phyloP scores from a whole-genome alignment of 1,140 invertebrate genomes.

The Trichoplusia ni region DNA sequence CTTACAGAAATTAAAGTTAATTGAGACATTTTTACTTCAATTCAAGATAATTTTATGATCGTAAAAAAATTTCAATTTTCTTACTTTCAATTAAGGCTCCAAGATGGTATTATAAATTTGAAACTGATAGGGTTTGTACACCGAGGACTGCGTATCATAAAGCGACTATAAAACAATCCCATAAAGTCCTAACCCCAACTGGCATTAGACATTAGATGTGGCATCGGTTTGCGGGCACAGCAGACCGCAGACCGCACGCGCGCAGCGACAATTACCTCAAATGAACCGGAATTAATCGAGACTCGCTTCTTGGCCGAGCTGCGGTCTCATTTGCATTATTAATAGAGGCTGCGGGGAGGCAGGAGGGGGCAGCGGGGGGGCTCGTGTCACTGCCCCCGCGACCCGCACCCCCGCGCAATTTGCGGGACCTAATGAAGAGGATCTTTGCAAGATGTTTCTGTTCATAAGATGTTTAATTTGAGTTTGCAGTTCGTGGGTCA shows the following conservation, averaged over 20 bases:
- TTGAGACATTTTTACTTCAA: neutral
- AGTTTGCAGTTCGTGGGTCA: constrained; percentile 75
- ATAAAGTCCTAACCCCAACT: constrained; percentile 43
- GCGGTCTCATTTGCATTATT: constrained; percentile 81
- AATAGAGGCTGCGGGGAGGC: constrained; percentile 68
- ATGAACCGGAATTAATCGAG: constrained; percentile 81
- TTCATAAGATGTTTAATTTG: constrained; percentile 80
- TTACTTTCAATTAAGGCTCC: neutral
- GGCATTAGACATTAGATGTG: constrained; percentile 48
- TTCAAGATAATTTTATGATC: neutral
- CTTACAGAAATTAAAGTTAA: constrained; percentile 15
- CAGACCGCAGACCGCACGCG: constrained; percentile 67
- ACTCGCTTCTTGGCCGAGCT: constrained; percentile 78
- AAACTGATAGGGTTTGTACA: neutral
- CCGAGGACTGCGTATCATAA: neutral
- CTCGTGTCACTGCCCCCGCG: constrained; percentile 57
- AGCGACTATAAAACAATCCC: constrained; percentile 34
- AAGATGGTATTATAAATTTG: too few relatives aligned
- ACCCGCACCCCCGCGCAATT: constrained; percentile 58
- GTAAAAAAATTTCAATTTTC: neutral
- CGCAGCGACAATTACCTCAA: constrained; percentile 80
- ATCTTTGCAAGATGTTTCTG: constrained; percentile 77
- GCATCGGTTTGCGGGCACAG: constrained; percentile 33
- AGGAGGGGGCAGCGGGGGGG: constrained; percentile 14
- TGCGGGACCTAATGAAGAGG: constrained; percentile 78